Evolutionary conservation across 2,888 invertebrate species (phyloP).

Genomic region (Cheiracanthium punctorium): DNA sequence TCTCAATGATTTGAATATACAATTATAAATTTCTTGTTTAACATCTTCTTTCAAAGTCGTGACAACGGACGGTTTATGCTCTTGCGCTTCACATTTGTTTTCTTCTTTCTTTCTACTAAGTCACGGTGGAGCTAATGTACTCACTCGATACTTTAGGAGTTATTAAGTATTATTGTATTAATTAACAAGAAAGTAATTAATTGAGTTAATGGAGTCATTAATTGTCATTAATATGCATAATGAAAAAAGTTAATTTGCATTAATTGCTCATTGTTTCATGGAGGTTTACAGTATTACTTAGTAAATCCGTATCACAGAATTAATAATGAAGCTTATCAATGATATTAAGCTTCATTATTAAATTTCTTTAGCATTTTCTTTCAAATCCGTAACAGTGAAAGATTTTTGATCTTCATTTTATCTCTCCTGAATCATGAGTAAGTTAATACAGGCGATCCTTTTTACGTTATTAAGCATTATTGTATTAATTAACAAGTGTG

Average conservation of each 20-base stretch:
- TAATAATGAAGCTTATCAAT: no score
- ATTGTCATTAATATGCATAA: background rate
- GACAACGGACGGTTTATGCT: constrained; percentile 67
- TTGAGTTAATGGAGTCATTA: background rate
- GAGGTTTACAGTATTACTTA: no score
- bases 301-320: no score
- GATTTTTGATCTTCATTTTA: constrained; percentile 65
- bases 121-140: background rate
- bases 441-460: background rate
- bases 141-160: background rate
- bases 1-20: no score
- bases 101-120: constrained; percentile 19
- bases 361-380: constrained; percentile 65
- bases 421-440: background rate
- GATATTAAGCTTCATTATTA: no score
- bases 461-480: background rate
- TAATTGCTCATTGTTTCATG: no score
- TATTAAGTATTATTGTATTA: background rate
- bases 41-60: constrained; percentile 64
- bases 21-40: constrained; percentile 66
- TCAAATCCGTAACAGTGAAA: constrained; percentile 65
- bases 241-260: no score
- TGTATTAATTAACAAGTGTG: background rate
- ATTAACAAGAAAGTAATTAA: background rate
- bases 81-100: constrained; percentile 59